Conservation (phyloP, 1,140 invertebrate genomes). For the Aphelenchoides fujianensis region DNA sequence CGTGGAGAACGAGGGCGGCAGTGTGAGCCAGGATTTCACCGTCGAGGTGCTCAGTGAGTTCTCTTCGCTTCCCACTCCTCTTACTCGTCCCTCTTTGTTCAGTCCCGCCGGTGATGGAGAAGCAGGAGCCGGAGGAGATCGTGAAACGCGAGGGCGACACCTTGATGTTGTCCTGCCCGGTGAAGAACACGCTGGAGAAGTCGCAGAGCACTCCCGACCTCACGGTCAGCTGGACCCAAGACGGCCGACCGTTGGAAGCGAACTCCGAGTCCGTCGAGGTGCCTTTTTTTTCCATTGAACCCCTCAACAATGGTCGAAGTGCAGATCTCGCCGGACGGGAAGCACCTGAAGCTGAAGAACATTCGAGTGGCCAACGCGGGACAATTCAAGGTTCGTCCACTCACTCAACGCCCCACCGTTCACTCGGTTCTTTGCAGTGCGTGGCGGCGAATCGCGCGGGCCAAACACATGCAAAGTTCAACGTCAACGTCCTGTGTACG, state of each 20-base stretch:
- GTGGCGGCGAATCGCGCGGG: slow-evolving; percentile 57
- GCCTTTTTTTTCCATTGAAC: neutral
- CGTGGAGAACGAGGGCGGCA: slow-evolving; percentile 53
- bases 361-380: slow-evolving; percentile 46
- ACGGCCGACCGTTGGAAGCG: slow-evolving; percentile 50
- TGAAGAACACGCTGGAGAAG: slow-evolving; percentile 30
- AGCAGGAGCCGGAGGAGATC: slow-evolving; percentile 24
- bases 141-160: slow-evolving; percentile 49
- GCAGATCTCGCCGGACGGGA: slow-evolving; percentile 50
- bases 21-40: slow-evolving; percentile 42
- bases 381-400: slow-evolving; percentile 49
- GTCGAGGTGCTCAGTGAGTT: slow-evolving; percentile 53
- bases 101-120: slow-evolving; percentile 55
- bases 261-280: slow-evolving; percentile 29
- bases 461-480: slow-evolving; percentile 53
- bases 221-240: slow-evolving; percentile 51
- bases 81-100: slow-evolving; percentile 27
- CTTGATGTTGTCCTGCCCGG: slow-evolving; percentile 49
- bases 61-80: neutral
- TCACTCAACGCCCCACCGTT: too few relatives aligned
- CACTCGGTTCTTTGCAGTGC: too few relatives aligned
- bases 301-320: too few relatives aligned
- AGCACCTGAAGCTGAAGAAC: slow-evolving; percentile 36
- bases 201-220: slow-evolving; percentile 33
- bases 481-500: slow-evolving; percentile 59